These are phyloP conservation scores for Syrrhaptes paradoxus DNA, from an alignment of 2,113 vertebrate genomes.

Conservation along the genomic window DNA sequence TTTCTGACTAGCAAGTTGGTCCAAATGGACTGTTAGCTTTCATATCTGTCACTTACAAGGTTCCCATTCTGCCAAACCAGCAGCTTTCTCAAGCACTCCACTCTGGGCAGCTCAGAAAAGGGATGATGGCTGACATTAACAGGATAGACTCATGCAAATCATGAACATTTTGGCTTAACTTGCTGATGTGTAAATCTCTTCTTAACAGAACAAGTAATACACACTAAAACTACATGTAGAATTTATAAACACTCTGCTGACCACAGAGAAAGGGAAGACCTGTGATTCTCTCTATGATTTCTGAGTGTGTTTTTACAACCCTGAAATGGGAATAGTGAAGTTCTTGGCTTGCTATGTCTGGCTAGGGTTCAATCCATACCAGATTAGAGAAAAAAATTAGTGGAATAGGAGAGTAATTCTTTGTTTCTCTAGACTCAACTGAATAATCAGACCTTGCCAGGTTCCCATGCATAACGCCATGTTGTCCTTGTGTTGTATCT, in stretches of 20 bases:
- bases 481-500: neutral
- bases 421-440: conserved; percentile 25
- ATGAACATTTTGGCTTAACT: neutral
- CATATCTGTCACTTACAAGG: neutral
- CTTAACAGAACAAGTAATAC: neutral
- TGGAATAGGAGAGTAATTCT: conserved; percentile 26
- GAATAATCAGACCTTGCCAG: neutral
- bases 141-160: neutral
- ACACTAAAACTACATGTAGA: neutral
- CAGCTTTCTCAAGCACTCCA: conserved; percentile 28
- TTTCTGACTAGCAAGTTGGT: neutral
- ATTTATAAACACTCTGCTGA: conserved; percentile 10
- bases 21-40: neutral
- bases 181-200: neutral
- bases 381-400: conserved; percentile 40
- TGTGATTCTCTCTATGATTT: neutral
- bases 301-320: conserved; percentile 22
- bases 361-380: neutral
- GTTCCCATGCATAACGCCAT: neutral
- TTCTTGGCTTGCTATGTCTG: conserved; percentile 23
- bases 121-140: neutral
- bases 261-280: conserved; percentile 11
- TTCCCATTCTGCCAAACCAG: conserved; percentile 11
- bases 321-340: conserved; percentile 28
- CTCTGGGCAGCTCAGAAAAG: neutral